Percentiles rank a stretch among this genome's conserved stretches.
Conservation (phyloP, 1,140 invertebrate genomes). For the Megalonaias nervosa region DNA sequence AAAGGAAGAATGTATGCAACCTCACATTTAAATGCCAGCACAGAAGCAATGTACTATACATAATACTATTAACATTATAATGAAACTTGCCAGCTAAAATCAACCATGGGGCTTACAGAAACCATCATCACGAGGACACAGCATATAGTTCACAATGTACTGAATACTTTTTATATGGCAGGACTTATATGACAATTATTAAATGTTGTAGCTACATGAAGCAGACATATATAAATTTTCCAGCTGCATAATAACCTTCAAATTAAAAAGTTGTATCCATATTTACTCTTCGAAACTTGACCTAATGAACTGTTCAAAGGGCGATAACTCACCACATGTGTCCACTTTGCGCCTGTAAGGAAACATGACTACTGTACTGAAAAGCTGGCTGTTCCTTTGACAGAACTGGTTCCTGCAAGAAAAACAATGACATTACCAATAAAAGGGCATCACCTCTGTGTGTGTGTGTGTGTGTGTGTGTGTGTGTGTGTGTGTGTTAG, state of each 20-base stretch:
- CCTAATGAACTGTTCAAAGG: neutral
- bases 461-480: no score
- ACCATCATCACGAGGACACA: no score
- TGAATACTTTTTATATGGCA: neutral
- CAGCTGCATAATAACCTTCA: neutral
- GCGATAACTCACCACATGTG: constrained; percentile 89
- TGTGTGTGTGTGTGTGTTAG: neutral
- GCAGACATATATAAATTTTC: neutral
- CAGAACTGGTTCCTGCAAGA: constrained; percentile 85
- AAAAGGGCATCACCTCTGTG: neutral
- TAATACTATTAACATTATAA: no score
- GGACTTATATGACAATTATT: neutral
- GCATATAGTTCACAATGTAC: neutral
- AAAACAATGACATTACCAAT: constrained; percentile 12
- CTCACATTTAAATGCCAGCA: no score
- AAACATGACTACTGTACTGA: constrained; percentile 98
- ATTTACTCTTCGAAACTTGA: neutral
- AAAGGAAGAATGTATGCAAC: no score
- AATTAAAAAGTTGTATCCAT: neutral
- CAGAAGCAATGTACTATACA: no score
- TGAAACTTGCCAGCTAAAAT: no score
- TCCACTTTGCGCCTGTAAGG: constrained; percentile 96
- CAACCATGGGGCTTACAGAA: no score
- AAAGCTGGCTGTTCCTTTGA: constrained; percentile 91
- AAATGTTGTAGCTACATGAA: neutral